Evolutionary conservation across 2,797 vertebrate species (phyloP), one percentile per base, ranked within the genome.

Genomic region (Sebastes baramenuke): DNA sequence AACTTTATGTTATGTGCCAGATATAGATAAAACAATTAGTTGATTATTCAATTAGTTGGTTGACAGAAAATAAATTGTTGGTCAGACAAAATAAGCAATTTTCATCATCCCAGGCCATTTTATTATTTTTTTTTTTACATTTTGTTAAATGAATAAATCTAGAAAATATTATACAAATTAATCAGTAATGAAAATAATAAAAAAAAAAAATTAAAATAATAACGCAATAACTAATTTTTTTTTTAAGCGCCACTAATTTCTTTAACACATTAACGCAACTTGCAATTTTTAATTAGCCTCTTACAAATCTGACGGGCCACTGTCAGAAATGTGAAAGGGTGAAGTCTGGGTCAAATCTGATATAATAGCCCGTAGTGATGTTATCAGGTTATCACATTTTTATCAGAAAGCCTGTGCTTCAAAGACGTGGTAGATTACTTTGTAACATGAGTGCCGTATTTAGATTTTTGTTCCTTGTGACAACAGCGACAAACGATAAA

Each of bases 151-250:
- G 18, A 18, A 1, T 20, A 49, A 8, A 49, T 20, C 18, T 4
- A 49, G 46, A 49, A 49, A 49, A 49, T 49, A 49, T 4, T 49
- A 18, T 49, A 16, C 38, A 42, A 42, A 42, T 42, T 14, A 42
- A 42, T 42, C 16, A 49, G 18, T 0, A 20, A 49, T 49, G 18
- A 49, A 49, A 49, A 49, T 18, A 49, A 49, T 34, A 1, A 9
- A 1, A 9, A 32, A 32, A 32, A 32, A 32, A 2, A 14, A 42
- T 13, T 3, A 16, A 36, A 38, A 38, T 14, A 42, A 42, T 42
- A 42, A 42, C 6, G 14, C 14, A 14, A 1, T 42, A 42, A 42
- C 5, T 0, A 6, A 6, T 42, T 3, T 6, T 1, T 42, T 42
- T n/a, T n/a, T n/a, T n/a, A n/a, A 16, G 38, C 14, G 5, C 38